Evolutionary conservation across 2,888 invertebrate genomes (phyloP).

Genomic region (Lasius fuliginosus): DNA sequence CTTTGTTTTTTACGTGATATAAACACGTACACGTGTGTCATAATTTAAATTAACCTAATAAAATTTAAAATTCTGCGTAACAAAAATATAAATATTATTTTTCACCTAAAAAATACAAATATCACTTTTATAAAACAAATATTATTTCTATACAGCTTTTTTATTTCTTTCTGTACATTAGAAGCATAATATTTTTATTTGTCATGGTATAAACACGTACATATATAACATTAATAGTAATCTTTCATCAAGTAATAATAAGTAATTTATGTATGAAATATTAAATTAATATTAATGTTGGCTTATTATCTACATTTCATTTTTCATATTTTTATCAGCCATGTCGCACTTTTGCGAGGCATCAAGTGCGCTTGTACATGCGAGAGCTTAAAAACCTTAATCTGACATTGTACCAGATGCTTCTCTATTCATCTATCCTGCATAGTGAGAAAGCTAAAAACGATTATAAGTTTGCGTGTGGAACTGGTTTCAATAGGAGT

Average conservation of each 20-base stretch:
- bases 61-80: neutral
- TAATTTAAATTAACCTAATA: neutral
- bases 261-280: neutral
- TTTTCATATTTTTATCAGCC: neutral
- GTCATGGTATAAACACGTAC: neutral
- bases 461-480: conserved; percentile 75
- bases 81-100: neutral
- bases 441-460: conserved; percentile 59
- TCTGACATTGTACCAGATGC: neutral
- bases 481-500: conserved; percentile 71
- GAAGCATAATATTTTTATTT: neutral
- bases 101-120: neutral
- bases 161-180: no score
- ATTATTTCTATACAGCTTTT: neutral
- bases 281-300: neutral
- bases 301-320: neutral
- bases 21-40: neutral
- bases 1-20: neutral
- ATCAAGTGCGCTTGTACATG: neutral
- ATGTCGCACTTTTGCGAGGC: neutral
- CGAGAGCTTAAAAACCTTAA: conserved; percentile 18
- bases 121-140: neutral
- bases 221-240: neutral
- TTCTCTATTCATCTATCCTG: conserved; percentile 21
- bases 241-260: neutral